Conservation (phyloP, 2,797 vertebrate genomes). For the Silurus aristotelis region DNA sequence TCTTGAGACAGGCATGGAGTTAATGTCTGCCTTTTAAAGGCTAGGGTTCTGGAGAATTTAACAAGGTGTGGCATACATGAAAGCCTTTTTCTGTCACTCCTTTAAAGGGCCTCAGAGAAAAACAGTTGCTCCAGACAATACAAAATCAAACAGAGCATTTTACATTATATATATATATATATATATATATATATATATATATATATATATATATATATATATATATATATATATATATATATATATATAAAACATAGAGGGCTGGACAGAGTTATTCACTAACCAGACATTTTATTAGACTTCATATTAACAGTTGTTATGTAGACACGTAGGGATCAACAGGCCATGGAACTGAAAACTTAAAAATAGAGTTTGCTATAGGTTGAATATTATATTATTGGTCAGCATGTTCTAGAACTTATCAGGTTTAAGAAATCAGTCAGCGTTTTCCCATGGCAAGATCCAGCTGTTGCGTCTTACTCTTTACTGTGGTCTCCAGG, state of each 20-base stretch:
- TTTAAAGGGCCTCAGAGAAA: conserved; percentile 51
- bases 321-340: conserved; percentile 25
- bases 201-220: too few species aligned
- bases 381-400: conserved; percentile 10
- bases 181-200: too few species aligned
- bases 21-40: conserved; percentile 63
- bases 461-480: conserved; percentile 46
- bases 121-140: conserved; percentile 57
- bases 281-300: conserved; percentile 27
- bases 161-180: conserved; percentile 40
- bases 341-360: conserved; percentile 18
- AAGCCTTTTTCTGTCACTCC: conserved; percentile 51
- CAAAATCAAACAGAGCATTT: conserved; percentile 38
- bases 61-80: conserved; percentile 67
- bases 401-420: conserved; percentile 37
- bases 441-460: conserved; percentile 37
- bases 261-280: conserved; percentile 27
- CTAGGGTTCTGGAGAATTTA: conserved; percentile 65
- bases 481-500: conserved; percentile 39
- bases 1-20: conserved; percentile 59
- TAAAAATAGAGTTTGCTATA: conserved; percentile 21
- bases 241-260: too few species aligned
- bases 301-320: conserved; percentile 13
- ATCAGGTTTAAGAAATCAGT: conserved; percentile 49
- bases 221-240: too few species aligned